Base-by-base conservation (phyloP, 2,888 invertebrate genomes). In the Heliconius cydno region DNA sequence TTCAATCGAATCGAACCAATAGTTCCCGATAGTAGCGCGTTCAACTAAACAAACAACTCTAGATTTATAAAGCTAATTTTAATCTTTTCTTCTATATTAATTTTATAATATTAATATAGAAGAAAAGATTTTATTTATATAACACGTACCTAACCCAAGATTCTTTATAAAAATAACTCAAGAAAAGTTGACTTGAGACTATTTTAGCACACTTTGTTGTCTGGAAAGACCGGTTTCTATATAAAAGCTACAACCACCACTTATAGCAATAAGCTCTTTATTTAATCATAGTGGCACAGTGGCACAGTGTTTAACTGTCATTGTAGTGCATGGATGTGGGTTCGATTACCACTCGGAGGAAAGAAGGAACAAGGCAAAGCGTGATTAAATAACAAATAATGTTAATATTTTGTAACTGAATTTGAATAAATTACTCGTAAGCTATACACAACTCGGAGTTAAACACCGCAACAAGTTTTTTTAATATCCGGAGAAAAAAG, bases 181-280 rank as follows among this genome's bases (percentile, higher is more conserved):
- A 57, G 72, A 22, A 57, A 57, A 30, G n/a, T 65, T 25, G 63
- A 25, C 12, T 65, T 13, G 25, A 65, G 25, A 25, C 72, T 28
- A 72, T 57, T 72, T 57, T 72, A 30, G 72, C 12, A 34, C 57
- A 57, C 72, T 57, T 52, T 72, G 72, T 72, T 72, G 72, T 72
- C 72, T 72, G 72, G 52, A 30, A 30, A n/a, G 72, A 72, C 72
- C 30, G 72, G 72, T 57, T 72, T 57, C 63, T 72, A 57, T 72
- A 57, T 57, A 30, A 22, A 30, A 38, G 34, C 28, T 66, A 30
- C 9, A 68, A 30, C 19, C 25, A n/a, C 10, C 34, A 34, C 67
- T 67, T 67, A 34, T 10, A 67, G 67, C 34, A 65, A 65, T 65
- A 65, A 65, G 65, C 22, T 67, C 30, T 30, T 67, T 67, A 13